phyloP scores from a whole-genome alignment of 2,797 vertebrate genomes.

The Arremon aurantiirostris region DNA sequence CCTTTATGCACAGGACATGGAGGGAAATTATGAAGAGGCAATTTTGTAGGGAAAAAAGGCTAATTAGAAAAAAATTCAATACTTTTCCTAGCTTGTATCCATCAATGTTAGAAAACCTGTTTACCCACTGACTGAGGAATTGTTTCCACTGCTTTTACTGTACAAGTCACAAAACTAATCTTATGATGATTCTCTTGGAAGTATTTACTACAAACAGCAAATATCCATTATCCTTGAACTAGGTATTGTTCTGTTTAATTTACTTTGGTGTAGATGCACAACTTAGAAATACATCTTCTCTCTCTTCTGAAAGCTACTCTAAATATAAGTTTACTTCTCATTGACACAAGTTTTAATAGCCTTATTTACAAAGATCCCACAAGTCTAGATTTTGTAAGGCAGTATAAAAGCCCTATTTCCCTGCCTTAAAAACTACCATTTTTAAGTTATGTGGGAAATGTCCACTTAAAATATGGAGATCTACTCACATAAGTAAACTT shows the following conservation, averaged over 20 bases:
- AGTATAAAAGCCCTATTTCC: neutral
- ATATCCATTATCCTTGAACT: constrained; percentile 58
- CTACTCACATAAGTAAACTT: neutral
- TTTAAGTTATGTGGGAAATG: neutral
- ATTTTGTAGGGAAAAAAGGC: constrained; percentile 81
- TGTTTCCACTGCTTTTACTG: constrained; percentile 68
- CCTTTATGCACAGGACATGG: constrained; percentile 78
- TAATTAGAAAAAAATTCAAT: constrained; percentile 85
- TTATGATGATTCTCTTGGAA: constrained; percentile 72
- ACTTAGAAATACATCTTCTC: constrained; percentile 40
- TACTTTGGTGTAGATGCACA: constrained; percentile 46
- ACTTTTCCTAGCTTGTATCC: constrained; percentile 73
- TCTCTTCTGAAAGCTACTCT: constrained; percentile 45
- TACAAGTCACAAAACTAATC: constrained; percentile 73
- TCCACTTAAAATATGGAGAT: neutral
- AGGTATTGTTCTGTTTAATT: constrained; percentile 63
- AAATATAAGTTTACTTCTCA: neutral
- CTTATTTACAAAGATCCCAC: neutral
- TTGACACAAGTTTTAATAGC: neutral
- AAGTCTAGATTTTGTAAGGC: neutral
- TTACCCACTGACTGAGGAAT: constrained; percentile 68
- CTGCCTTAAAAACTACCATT: neutral
- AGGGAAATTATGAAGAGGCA: constrained; percentile 77
- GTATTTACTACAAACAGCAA: constrained; percentile 69
- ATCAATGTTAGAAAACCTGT: constrained; percentile 73